Evolutionary conservation across 2,797 vertebrate genomes (phyloP).

Genomic region (Amazona ochrocephala): DNA sequence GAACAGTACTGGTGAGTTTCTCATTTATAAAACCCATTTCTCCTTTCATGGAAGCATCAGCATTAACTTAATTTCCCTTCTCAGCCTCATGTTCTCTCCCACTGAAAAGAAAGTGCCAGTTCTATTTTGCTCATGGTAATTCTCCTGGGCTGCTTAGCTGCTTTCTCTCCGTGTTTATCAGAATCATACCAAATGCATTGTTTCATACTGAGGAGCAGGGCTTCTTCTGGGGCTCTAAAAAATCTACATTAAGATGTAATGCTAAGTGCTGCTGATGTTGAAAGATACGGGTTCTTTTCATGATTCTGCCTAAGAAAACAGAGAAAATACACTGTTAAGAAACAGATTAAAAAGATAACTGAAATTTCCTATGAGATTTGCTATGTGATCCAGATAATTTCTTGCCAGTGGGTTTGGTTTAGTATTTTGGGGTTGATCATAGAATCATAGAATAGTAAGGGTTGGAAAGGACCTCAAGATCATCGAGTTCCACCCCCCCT

Average conservation of each 20-base stretch:
- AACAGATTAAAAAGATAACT: not conserved
- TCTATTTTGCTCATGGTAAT: not conserved
- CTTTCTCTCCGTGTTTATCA: not conserved
- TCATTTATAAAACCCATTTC: not conserved
- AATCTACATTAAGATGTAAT: not conserved
- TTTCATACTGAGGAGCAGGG: not conserved
- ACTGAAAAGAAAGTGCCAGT: not conserved
- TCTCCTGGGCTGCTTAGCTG: not conserved
- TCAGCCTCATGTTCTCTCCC: not conserved
- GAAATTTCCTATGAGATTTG: not conserved
- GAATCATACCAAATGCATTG: not conserved
- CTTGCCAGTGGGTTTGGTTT: not conserved
- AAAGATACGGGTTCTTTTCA: not conserved
- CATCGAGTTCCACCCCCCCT: too few species aligned
- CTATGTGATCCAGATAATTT: not conserved
- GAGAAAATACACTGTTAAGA: not conserved
- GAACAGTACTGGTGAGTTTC: slow-evolving; percentile 87
- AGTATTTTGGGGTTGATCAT: not conserved
- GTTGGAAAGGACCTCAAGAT: too few species aligned
- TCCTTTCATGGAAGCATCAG: slow-evolving; percentile 4
- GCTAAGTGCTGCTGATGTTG: not conserved
- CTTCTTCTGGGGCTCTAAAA: not conserved
- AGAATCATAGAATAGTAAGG: too few species aligned
- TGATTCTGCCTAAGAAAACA: not conserved
- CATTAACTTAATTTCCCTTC: not conserved